Evolutionary conservation across 92 coral and sea anemone genomes (phyloP).

Genomic region (Metridium senile): DNA sequence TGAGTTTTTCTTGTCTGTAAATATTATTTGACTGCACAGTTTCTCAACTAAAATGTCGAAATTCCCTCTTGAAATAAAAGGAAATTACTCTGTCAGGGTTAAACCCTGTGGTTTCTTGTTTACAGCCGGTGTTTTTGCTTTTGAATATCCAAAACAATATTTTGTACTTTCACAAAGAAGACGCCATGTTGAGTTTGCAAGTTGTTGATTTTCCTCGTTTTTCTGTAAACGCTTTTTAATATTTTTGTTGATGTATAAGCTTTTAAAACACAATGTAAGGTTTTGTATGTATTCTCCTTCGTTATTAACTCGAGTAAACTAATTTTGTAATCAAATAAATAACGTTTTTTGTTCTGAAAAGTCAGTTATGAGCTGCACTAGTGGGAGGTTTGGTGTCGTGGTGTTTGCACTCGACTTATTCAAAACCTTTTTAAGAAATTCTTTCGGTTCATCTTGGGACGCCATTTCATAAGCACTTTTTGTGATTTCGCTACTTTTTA

Average conservation of each 20-base stretch:
- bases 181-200: conserved; percentile 6
- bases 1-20: conserved; percentile 2
- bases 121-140: not conserved
- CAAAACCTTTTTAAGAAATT: conserved; percentile 17
- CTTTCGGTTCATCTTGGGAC: not conserved
- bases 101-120: not conserved
- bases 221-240: not conserved
- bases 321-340: not conserved
- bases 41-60: conserved; percentile 5
- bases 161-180: not conserved
- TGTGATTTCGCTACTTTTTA: conserved; percentile 8
- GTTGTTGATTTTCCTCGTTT: not conserved
- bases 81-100: conserved; percentile 10
- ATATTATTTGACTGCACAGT: not conserved
- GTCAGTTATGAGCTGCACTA: not conserved
- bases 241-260: not conserved
- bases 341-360: conserved; percentile 1
- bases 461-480: conserved; percentile 16
- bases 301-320: not conserved
- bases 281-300: not conserved
- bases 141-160: not conserved
- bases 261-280: not conserved
- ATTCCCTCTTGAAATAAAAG: not conserved
- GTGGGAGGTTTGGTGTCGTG: not conserved
- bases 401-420: not conserved